Percentiles rank a stretch among this genome's conserved stretches.
Evolutionary conservation across 1,140 invertebrate genomes (phyloP).

Genomic region (Bombus sibiricus): DNA sequence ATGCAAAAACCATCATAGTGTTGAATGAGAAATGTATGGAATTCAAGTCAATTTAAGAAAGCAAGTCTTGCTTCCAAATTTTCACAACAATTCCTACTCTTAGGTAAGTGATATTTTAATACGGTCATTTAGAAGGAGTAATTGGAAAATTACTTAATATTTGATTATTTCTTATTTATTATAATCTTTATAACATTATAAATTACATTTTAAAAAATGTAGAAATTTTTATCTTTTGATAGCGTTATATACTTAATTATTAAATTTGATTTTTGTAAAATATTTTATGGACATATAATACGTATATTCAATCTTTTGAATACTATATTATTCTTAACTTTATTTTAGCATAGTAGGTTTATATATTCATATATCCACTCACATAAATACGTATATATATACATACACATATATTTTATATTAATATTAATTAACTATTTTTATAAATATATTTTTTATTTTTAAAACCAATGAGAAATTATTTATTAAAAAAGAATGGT

Average conservation of each 20-base stretch:
- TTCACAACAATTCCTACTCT: not conserved
- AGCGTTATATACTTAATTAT: not conserved
- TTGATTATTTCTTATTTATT: not conserved
- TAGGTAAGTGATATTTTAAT: constrained; percentile 30
- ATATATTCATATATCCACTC: not conserved
- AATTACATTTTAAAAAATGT: not conserved
- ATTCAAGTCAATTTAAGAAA: constrained; percentile 4
- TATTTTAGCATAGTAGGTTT: not conserved
- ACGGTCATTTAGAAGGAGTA: not conserved
- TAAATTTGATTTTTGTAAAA: not conserved
- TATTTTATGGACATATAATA: not conserved
- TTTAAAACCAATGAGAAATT: too few relatives aligned
- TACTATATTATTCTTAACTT: not conserved
- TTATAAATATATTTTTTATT: not conserved
- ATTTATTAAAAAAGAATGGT: not conserved
- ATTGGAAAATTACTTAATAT: not conserved
- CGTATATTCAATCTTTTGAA: too few relatives aligned
- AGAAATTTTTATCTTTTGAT: not conserved
- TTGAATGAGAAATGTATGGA: constrained; percentile 16
- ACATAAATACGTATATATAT: not conserved
- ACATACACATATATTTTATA: not conserved
- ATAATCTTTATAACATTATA: not conserved
- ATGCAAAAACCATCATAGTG: not conserved
- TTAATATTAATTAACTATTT: not conserved
- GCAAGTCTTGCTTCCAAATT: constrained; percentile 10